Evolutionary conservation across 2,797 vertebrate species (phyloP).

Genomic region (Oryzias dopingdopingensis): DNA sequence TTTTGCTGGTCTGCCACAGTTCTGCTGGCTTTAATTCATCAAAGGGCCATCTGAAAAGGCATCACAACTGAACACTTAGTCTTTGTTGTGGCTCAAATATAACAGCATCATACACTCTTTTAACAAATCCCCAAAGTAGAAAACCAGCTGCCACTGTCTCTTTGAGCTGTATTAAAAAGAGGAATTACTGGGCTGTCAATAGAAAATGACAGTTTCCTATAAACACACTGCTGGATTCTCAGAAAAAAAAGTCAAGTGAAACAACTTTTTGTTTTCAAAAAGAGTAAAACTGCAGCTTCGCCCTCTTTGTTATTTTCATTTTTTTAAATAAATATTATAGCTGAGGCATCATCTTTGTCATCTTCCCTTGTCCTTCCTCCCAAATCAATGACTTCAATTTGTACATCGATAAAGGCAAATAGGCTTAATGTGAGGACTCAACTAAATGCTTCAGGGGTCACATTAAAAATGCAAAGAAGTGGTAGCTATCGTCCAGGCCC

Average conservation of each 20-base stretch:
- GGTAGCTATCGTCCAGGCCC: conserved; percentile 32
- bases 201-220: neutral
- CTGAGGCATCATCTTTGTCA: conserved; percentile 23
- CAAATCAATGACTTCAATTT: conserved; percentile 69
- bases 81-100: conserved; percentile 77
- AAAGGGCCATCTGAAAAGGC: conserved; percentile 59
- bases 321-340: too few relatives aligned
- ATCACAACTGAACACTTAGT: conserved; percentile 69
- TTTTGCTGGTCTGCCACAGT: conserved; percentile 75
- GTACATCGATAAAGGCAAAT: conserved; percentile 47
- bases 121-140: conserved; percentile 66
- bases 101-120: conserved; percentile 65
- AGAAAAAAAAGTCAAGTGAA: too few relatives aligned
- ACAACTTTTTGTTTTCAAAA: too few relatives aligned
- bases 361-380: conserved; percentile 58
- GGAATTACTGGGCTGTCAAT: conserved; percentile 5
- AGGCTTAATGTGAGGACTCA: conserved; percentile 48
- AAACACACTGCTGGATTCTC: neutral
- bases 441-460: conserved; percentile 50
- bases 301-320: too few relatives aligned
- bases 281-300: too few relatives aligned
- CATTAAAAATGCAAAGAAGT: conserved; percentile 58
- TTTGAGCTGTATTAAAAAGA: conserved; percentile 33
- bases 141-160: conserved; percentile 50
- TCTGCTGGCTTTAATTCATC: conserved; percentile 83